Evolutionary conservation across 1,140 invertebrate species (phyloP).

Genomic region (Latrodectus geometricus): DNA sequence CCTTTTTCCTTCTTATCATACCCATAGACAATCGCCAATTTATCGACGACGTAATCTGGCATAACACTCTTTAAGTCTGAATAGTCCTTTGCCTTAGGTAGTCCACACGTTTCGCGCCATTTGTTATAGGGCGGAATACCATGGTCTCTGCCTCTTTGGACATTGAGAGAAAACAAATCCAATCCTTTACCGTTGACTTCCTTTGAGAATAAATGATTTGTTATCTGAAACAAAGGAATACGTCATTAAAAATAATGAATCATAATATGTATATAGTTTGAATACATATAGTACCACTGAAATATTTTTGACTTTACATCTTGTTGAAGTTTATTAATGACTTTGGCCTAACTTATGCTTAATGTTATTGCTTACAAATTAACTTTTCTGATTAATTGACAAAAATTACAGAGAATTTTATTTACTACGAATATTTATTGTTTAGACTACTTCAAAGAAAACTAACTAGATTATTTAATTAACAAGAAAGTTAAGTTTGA

Average conservation of each 20-base stretch:
- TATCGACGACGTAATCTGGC: constrained; percentile 44
- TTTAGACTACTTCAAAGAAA: too few relatives aligned
- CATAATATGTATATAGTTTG: too few relatives aligned
- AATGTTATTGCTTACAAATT: too few relatives aligned
- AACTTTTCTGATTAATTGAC: too few relatives aligned
- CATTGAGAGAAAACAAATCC: constrained; percentile 85
- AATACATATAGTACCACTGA: too few relatives aligned
- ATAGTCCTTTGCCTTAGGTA: constrained; percentile 44
- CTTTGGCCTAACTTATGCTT: too few relatives aligned
- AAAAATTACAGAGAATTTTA: too few relatives aligned
- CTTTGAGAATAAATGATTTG: constrained; percentile 78
- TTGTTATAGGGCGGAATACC: constrained; percentile 71
- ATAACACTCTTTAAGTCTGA: constrained; percentile 55
- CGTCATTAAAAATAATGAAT: neutral
- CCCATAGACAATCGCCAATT: constrained; percentile 61
- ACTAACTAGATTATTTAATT: too few relatives aligned
- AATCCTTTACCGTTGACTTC: constrained; percentile 76
- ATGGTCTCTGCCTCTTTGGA: constrained; percentile 83
- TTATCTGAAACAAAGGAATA: constrained; percentile 70
- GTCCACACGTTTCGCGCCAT: constrained; percentile 63
- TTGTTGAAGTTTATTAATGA: too few relatives aligned
- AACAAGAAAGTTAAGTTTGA: too few relatives aligned
- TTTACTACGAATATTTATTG: too few relatives aligned
- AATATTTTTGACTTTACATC: too few relatives aligned
- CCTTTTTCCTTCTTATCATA: constrained; percentile 11